Percentiles rank a stretch among this genome's conserved stretches.
Evolutionary conservation across 1,140 invertebrate species (phyloP).

Genomic region (Tetramorium simillimum): DNA sequence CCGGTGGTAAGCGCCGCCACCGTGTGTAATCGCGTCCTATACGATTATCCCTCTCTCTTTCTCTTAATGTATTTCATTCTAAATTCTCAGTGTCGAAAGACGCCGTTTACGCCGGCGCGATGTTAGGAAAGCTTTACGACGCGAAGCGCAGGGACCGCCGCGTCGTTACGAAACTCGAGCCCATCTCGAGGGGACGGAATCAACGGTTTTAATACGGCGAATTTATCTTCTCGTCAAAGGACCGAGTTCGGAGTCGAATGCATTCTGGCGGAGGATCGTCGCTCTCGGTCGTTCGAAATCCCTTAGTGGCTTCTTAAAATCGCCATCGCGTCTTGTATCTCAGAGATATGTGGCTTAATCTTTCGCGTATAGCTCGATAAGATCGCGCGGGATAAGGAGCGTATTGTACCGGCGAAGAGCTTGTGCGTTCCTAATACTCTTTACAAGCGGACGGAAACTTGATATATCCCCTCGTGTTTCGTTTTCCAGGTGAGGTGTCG

Average conservation of each 20-base stretch:
- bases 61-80: slow-evolving; percentile 66
- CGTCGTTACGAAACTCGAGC: slow-evolving; percentile 65
- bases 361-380: background rate
- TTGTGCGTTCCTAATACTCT: background rate
- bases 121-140: slow-evolving; percentile 67
- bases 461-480: background rate
- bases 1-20: slow-evolving; percentile 64
- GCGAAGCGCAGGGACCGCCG: slow-evolving; percentile 33
- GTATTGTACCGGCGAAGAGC: background rate
- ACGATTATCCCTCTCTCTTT: slow-evolving; percentile 49
- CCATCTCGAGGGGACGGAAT: slow-evolving; percentile 13
- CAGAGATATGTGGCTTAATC: background rate
- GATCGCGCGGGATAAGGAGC: too few species aligned
- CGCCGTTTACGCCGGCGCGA: slow-evolving; percentile 59
- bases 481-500: slow-evolving; percentile 82
- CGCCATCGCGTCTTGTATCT: background rate
- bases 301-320: background rate
- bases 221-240: slow-evolving; percentile 48
- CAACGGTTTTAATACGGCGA: background rate
- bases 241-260: slow-evolving; percentile 7
- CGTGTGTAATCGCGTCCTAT: slow-evolving; percentile 64
- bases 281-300: background rate
- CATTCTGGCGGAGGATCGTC: background rate
- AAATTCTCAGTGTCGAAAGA: slow-evolving; percentile 71
- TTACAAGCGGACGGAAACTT: background rate